These are phyloP conservation scores for Misgurnus anguillicaudatus DNA, from an alignment of 2,113 vertebrate species.

Conservation along the genomic window DNA sequence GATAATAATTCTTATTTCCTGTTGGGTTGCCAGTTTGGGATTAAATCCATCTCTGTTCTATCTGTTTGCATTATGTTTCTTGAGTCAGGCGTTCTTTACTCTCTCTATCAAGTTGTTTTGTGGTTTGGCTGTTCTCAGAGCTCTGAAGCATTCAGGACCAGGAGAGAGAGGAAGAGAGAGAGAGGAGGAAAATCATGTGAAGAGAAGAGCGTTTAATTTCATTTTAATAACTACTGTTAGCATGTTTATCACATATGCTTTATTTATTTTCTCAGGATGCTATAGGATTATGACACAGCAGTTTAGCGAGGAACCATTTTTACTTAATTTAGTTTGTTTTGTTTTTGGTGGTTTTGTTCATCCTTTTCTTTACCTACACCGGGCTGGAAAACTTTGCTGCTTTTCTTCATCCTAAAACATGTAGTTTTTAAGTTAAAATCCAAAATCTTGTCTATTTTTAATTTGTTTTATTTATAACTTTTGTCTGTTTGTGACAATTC, in stretches of 20 bases:
- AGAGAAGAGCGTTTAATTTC: not conserved
- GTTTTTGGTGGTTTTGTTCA: not conserved
- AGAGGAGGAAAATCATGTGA: conserved; percentile 6
- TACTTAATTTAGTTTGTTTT: not conserved
- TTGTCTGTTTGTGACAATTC: no score
- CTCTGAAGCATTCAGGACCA: conserved; percentile 22
- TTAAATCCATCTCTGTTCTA: no score
- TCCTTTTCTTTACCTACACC: not conserved
- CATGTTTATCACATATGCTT: not conserved
- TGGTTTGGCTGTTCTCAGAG: not conserved
- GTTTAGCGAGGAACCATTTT: not conserved
- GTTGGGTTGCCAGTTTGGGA: no score
- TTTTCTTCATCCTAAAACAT: no score
- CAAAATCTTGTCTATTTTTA: no score
- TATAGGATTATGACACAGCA: not conserved
- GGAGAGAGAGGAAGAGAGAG: not conserved
- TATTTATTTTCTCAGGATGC: not conserved
- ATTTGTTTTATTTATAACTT: no score
- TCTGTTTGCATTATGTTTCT: no score
- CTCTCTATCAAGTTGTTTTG: conserved; percentile 1
- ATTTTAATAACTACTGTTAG: not conserved
- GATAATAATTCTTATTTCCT: no score
- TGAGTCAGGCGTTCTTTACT: no score
- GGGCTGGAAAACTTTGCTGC: not conserved
- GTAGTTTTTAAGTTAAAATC: no score